Evolutionary conservation across 2,797 vertebrate species (phyloP).

Genomic region (Myiotriccus ornatus): DNA sequence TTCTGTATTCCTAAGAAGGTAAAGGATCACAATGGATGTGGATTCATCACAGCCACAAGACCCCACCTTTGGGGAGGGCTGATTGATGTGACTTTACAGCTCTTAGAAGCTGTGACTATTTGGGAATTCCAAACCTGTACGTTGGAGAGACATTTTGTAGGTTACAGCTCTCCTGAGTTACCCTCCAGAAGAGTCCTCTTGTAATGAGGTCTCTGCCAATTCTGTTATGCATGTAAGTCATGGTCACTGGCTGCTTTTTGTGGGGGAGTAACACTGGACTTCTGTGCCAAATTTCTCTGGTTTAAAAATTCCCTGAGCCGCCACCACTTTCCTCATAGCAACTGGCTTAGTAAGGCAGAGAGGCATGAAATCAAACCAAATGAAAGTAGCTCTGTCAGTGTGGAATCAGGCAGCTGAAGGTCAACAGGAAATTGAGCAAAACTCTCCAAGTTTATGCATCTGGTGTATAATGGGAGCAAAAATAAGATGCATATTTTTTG

Average conservation of each 20-base stretch:
- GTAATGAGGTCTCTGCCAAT: background rate
- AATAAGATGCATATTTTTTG: background rate
- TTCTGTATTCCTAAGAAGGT: conserved; percentile 99
- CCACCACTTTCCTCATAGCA: conserved; percentile 57
- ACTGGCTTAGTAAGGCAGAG: conserved; percentile 27
- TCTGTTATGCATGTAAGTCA: background rate
- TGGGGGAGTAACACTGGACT: conserved; percentile 22
- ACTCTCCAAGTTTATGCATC: conserved; percentile 12
- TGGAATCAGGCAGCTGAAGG: conserved; percentile 50
- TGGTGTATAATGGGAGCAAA: conserved; percentile 5
- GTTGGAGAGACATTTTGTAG: background rate
- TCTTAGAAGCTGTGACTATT: background rate
- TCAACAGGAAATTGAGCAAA: conserved; percentile 47
- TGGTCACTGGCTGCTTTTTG: conserved; percentile 1
- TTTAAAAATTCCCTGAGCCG: conserved; percentile 50
- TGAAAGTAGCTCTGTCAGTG: conserved; percentile 27
- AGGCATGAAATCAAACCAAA: conserved; percentile 53
- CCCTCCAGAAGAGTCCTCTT: background rate
- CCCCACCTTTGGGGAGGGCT: background rate
- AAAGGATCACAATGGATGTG: background rate
- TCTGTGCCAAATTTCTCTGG: conserved; percentile 32
- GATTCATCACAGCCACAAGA: background rate
- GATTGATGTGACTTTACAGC: background rate
- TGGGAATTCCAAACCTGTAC: background rate
- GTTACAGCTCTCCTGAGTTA: background rate